Base-by-base conservation (phyloP, 2,113 vertebrate genomes). In the Saccopteryx bilineata region DNA sequence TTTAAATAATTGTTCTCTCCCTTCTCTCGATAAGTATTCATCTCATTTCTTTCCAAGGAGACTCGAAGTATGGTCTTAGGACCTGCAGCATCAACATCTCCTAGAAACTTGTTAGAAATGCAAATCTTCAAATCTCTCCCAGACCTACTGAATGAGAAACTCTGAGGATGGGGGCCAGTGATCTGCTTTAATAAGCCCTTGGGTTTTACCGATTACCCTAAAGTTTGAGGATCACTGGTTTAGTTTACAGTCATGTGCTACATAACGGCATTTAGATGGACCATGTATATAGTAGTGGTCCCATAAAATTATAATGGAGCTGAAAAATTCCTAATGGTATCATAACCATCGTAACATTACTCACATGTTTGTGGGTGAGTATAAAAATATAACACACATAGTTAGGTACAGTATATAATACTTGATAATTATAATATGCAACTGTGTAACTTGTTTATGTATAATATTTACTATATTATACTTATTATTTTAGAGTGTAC, bases 1-100 rank as follows among this genome's bases (percentile, higher is more conserved):
- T 83, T 63, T 91, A 68, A 91, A 54, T 93, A 54, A 79, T 79
- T 79, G 18, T 69, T 87, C 61, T 86, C 71, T 84, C 58, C 31
- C 58, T 84, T 50, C 61, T 33, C 24, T 86, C 78, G 72, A 14
- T 50, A 80, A 80, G 58, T 65, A 48, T 11, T 60, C n/a, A 72
- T 54, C 75, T 56, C 21, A 31, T 88, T 50, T 39, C 52, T 89
- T 91, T 82, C 61, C 56, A 48, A 46, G 56, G 63, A 79, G n/a
- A 56, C 56, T 78, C 52, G 31, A 46, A 68, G 26, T 63, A 7
- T 85, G 18, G 18, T 88, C 61, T 94, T 82, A 13, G 56, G 56
- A 56, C 50, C 52, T 71, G 52, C 19, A 84, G 19, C 39, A 8
- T 75, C 87, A 71, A 66, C 13, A 56, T 63, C 9, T 91, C 19